Evolutionary conservation across 2,888 invertebrate genomes (phyloP).

Genomic region (Spisula subtruncata): DNA sequence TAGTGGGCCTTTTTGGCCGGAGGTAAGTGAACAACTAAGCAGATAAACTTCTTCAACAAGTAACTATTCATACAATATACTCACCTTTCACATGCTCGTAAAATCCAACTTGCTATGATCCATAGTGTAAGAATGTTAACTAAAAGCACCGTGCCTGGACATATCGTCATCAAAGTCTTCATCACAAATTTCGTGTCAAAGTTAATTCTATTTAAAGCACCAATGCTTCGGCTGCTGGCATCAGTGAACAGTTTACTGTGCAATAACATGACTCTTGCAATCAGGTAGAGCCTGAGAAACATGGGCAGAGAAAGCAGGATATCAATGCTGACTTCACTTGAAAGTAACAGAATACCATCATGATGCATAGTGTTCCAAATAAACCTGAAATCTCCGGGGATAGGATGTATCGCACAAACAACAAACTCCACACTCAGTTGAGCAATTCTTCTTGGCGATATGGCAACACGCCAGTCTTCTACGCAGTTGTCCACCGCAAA

Average conservation of each 20-base stretch:
- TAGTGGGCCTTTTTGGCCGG: background rate
- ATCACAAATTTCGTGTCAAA: constrained; percentile 97
- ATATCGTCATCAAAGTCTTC: constrained; percentile 99
- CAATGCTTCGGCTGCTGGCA: constrained; percentile 96
- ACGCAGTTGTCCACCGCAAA: constrained; percentile 99
- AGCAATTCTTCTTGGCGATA: constrained; percentile 98
- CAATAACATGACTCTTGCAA: constrained; percentile 99
- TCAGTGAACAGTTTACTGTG: constrained; percentile 99
- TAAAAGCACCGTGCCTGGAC: constrained; percentile 98
- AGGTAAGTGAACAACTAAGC: background rate
- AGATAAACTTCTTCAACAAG: too few relatives aligned
- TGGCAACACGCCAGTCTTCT: constrained; percentile 99
- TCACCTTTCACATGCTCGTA: constrained; percentile 99
- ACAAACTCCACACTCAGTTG: constrained; percentile 90
- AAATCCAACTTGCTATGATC: constrained; percentile 99
- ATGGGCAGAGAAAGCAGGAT: constrained; percentile 99
- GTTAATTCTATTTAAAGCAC: constrained; percentile 88
- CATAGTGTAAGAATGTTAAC: constrained; percentile 99
- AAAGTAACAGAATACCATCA: constrained; percentile 75
- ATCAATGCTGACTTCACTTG: constrained; percentile 89
- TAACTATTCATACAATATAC: constrained; percentile 52
- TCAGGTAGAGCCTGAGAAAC: constrained; percentile 99
- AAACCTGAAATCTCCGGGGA: constrained; percentile 98
- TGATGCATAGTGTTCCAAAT: constrained; percentile 94
- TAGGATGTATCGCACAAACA: constrained; percentile 99